Percentiles rank a stretch among this genome's conserved stretches.
Evolutionary conservation across 2,888 invertebrate species (phyloP).

Genomic region (Brassicogethes aeneus): DNA sequence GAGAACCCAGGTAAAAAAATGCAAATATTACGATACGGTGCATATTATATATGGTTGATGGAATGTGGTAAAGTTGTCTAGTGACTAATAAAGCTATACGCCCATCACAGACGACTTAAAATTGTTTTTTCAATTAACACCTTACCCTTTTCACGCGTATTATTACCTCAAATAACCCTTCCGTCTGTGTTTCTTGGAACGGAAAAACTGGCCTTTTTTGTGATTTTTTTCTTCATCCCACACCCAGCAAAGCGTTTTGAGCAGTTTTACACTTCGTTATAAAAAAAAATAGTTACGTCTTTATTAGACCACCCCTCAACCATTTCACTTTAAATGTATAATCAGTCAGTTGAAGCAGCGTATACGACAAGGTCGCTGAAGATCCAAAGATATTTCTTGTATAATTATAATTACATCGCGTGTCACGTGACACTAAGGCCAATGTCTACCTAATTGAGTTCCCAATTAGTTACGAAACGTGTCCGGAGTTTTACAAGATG

Average conservation of each 20-base stretch:
- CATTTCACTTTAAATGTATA: no score
- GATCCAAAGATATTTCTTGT: not conserved
- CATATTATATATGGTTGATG: not conserved
- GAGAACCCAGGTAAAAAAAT: constrained; percentile 1
- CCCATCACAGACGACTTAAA: no score
- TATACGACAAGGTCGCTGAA: not conserved
- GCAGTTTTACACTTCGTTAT: no score
- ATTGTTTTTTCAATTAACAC: not conserved
- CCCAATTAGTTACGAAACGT: constrained; percentile 20
- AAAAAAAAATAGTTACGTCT: no score
- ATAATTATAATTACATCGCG: no score
- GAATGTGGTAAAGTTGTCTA: not conserved
- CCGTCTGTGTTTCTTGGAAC: not conserved
- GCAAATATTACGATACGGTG: not conserved
- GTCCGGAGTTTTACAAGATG: constrained; percentile 18
- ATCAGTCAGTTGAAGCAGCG: no score
- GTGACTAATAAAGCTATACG: no score
- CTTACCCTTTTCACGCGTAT: not conserved
- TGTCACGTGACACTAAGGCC: constrained; percentile 11
- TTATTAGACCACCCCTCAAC: no score
- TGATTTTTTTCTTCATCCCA: no score
- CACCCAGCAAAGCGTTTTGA: no score
- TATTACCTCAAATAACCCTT: constrained; percentile 1
- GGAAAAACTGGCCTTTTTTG: constrained; percentile 1
- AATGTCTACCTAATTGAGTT: constrained; percentile 17